Evolutionary conservation across 1,140 invertebrate genomes (phyloP).

Genomic region (Atta cephalotes): DNA sequence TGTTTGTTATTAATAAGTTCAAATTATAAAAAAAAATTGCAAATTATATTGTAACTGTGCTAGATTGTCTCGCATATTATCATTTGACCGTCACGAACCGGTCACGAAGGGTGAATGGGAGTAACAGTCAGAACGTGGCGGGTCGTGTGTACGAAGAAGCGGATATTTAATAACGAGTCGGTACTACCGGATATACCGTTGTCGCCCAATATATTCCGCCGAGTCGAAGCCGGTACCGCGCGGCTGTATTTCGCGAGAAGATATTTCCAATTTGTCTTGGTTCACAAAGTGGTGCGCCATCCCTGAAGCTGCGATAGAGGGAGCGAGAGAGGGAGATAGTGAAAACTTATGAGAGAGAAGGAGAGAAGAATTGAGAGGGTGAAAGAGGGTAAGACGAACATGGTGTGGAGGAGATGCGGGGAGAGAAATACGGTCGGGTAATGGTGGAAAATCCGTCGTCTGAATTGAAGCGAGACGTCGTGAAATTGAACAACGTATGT

Average conservation of each 20-base stretch:
- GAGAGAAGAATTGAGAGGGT: slow-evolving; percentile 46
- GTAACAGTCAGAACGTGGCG: neutral
- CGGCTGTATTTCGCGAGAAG: slow-evolving; percentile 78
- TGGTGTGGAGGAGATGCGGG: slow-evolving; percentile 12
- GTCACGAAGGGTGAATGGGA: slow-evolving; percentile 3
- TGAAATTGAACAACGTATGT: slow-evolving; percentile 85
- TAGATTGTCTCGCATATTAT: slow-evolving; percentile 18
- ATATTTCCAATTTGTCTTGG: slow-evolving; percentile 85
- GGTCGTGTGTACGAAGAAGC: slow-evolving; percentile 32
- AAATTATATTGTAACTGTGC: neutral
- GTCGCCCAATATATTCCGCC: slow-evolving; percentile 72
- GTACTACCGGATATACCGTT: slow-evolving; percentile 72
- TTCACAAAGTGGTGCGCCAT: slow-evolving; percentile 82
- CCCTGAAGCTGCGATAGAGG: slow-evolving; percentile 58
- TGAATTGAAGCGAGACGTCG: slow-evolving; percentile 84
- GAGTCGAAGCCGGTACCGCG: slow-evolving; percentile 68
- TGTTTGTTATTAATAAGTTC: neutral
- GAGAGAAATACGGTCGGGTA: slow-evolving; percentile 74
- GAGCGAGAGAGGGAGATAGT: slow-evolving; percentile 30
- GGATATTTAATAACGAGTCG: slow-evolving; percentile 77
- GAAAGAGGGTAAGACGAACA: slow-evolving; percentile 37
- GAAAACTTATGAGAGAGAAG: slow-evolving; percentile 60
- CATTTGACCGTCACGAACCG: slow-evolving; percentile 57
- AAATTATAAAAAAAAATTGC: neutral
- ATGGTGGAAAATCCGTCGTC: slow-evolving; percentile 84